Evolutionary conservation across 2,113 vertebrate genomes (phyloP).

Genomic region (Girardinichthys multiradiatus): DNA sequence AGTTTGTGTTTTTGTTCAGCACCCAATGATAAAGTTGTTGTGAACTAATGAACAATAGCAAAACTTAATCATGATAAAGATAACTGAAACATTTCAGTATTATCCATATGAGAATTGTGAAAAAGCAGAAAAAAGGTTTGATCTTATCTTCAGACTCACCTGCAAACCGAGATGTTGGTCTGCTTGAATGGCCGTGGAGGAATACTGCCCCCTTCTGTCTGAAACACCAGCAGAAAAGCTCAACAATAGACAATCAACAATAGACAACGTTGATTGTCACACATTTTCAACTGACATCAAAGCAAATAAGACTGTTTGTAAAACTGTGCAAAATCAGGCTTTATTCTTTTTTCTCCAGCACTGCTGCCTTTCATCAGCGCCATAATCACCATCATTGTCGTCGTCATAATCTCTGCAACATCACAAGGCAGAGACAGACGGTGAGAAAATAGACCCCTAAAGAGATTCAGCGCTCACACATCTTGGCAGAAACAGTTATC

Average conservation of each 20-base stretch:
- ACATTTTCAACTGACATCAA: constrained; percentile 26
- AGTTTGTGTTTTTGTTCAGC: neutral
- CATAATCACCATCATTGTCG: constrained; percentile 56
- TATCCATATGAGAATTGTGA: neutral
- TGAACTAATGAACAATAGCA: too few relatives aligned
- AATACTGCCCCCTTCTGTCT: constrained; percentile 67
- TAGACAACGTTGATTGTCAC: neutral
- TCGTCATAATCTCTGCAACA: constrained; percentile 61
- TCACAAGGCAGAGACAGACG: constrained; percentile 46
- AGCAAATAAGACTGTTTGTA: constrained; percentile 58
- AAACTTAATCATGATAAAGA: neutral
- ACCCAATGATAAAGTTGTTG: neutral
- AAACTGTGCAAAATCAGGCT: constrained; percentile 83
- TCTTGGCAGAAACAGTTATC: constrained; percentile 56
- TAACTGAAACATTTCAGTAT: neutral
- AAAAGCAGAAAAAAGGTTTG: constrained; percentile 2
- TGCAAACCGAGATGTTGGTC: neutral
- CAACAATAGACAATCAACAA: too few relatives aligned
- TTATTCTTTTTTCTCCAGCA: constrained; percentile 70
- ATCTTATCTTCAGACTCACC: constrained; percentile 1
- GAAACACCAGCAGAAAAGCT: constrained; percentile 11
- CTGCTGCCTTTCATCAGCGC: constrained; percentile 47
- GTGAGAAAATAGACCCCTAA: constrained; percentile 46
- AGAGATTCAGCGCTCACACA: constrained; percentile 35
- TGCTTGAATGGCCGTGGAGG: constrained; percentile 27